Evolutionary conservation across 2,113 vertebrate genomes (phyloP).

Genomic region (Aspiorhynchus laticeps): DNA sequence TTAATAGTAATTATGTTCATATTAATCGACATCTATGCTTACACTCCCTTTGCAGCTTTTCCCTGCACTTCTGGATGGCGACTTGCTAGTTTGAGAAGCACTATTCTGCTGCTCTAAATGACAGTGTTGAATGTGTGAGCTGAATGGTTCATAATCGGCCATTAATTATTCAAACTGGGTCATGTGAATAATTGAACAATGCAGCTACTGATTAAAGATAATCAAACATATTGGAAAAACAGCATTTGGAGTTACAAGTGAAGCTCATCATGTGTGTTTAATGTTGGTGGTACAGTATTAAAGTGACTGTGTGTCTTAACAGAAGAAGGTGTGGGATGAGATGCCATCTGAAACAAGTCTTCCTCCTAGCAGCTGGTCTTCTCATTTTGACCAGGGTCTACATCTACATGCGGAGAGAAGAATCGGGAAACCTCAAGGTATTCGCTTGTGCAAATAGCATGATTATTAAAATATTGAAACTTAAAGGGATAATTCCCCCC

Average conservation of each 20-base stretch:
- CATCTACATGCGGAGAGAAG: constrained; percentile 4
- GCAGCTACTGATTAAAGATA: not conserved
- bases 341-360: constrained; percentile 16
- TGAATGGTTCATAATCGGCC: not conserved
- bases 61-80: too few relatives aligned
- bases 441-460: not conserved
- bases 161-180: constrained; percentile 19
- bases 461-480: not conserved
- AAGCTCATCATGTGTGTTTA: not conserved
- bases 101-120: not conserved
- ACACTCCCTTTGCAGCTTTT: not conserved
- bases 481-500: too few relatives aligned
- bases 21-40: not conserved
- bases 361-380: not conserved
- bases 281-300: not conserved
- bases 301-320: not conserved
- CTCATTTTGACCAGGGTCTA: constrained; percentile 26
- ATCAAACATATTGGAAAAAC: constrained; percentile 43
- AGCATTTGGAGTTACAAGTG: not conserved
- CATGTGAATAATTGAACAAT: constrained; percentile 16
- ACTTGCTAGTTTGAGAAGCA: not conserved
- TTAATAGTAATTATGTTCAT: not conserved
- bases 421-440: not conserved
- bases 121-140: not conserved
- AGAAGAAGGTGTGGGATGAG: constrained; percentile 40